Evolutionary conservation across 2,888 invertebrate genomes (phyloP), one percentile per base, ranked within the genome.

Genomic region (Plutella xylostella): DNA sequence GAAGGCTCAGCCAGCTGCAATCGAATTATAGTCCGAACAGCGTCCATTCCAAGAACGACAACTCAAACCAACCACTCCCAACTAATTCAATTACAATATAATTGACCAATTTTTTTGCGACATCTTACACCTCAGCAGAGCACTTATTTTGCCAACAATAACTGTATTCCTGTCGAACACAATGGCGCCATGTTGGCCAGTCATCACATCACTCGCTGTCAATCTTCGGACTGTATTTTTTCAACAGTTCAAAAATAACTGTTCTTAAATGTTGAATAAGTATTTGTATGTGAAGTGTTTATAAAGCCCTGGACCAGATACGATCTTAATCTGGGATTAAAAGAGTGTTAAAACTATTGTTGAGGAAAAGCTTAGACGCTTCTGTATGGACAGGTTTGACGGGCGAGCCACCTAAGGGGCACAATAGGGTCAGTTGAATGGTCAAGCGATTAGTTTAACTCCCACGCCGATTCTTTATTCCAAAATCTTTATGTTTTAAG

Each of bases 131-230:
- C 47, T 50, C 58, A 63, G 76, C 75, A 80, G 78, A 68, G 56
- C 61, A 53, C 59, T 68, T 79, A 79, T 82, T 82, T 80, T 73
- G 76, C 65, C 79, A 80, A 82, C 77, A 82, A 75, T 80, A 78
- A 79, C 79, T 72, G 76, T 77, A 68, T 63, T 68, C 59, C 43
- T 56, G 49, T 59, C 56, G 46, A 22, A 39, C 39, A 69, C 60
- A 61, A 65, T 58, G 51, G 52, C 54, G 52, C 55, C 48, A 49
- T 54, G 48, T 48, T 50, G 59, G 56, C 59, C 59, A 57, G 58
- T 53, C 56, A 60, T 50, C 55, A 63, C 56, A n/a, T n/a, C n/a
- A n/a, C n/a, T n/a, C 57, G 42, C 33, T 35, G 54, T 51, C 52
- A 51, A 50, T 58, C 58, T 48, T 47, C 52, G 67, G 56, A 59